phyloP scores from a whole-genome alignment of 2,113 vertebrate genomes.

The Vulpes ferrilata region DNA sequence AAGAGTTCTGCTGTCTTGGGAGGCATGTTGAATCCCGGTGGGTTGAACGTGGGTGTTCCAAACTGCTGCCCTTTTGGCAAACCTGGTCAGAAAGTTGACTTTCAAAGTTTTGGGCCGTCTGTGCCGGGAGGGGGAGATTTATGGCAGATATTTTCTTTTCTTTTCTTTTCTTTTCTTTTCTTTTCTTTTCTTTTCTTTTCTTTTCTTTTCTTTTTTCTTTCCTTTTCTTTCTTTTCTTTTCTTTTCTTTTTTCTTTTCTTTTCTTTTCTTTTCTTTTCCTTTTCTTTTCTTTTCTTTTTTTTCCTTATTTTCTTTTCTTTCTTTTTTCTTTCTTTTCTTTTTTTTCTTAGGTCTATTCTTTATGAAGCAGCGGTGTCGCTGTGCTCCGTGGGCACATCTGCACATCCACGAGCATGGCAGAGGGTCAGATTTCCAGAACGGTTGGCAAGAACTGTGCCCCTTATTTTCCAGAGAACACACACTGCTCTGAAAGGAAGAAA shows the following conservation, averaged over 20 bases:
- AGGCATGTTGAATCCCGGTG: neutral
- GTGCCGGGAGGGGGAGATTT: neutral
- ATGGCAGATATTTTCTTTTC: neutral
- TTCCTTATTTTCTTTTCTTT: too few relatives aligned
- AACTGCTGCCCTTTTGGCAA: slow-evolving; percentile 18
- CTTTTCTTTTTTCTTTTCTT: too few relatives aligned
- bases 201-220: too few relatives aligned
- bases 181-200: too few relatives aligned
- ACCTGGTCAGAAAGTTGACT: neutral
- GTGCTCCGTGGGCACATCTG: slow-evolving; percentile 20
- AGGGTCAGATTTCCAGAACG: slow-evolving; percentile 65
- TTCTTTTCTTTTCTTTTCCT: too few relatives aligned
- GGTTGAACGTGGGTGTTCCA: neutral
- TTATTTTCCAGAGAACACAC: neutral
- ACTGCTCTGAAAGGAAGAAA: neutral
- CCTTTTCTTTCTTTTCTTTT: too few relatives aligned
- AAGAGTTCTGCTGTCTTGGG: neutral
- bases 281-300: too few relatives aligned
- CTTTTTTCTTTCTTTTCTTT: too few relatives aligned
- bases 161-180: too few relatives aligned
- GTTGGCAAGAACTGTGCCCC: slow-evolving; percentile 47
- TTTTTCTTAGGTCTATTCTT: neutral
- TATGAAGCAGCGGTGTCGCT: slow-evolving; percentile 35
- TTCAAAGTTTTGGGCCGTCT: slow-evolving; percentile 28
- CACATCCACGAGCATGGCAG: neutral